Evolutionary conservation across 2,797 vertebrate species (phyloP), one percentile per base, ranked within the genome.

Genomic region (Acipenser oxyrinchus): DNA sequence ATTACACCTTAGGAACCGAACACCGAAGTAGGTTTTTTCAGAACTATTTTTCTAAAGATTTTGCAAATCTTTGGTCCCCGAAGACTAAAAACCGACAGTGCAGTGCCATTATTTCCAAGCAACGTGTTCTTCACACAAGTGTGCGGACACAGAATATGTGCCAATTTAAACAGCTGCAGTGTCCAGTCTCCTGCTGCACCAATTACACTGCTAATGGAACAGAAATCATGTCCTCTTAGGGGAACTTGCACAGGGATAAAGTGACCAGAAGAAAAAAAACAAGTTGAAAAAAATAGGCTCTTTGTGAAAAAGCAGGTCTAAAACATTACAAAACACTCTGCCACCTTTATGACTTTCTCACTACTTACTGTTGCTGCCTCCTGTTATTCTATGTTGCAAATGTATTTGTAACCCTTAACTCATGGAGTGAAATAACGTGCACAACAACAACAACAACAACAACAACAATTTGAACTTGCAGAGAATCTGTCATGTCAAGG

Each of bases 231-330:
- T 84, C 83, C 81, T 63, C 82, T 84, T 83, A 80, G 84, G 37
- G 51, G 83, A 88, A 87, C 86, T 86, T 88, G 85, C 86, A 87
- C 82, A 86, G 83, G 81, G 80, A 82, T 80, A 77, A 76, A 77
- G 79, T 77, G 81, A 82, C 77, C 81, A 81, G 83, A 84, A 86
- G 83, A 83, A 82, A 83, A 79, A n/a, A n/a, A 6, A 83, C 82
- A 58, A 58, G 12, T 58, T 37, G 37, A 4, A 37, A 37, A 37
- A 37, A 37, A 37, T 37, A 37, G 37, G 4, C 37, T 77, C 77
- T 84, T 83, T 83, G 85, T 81, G 85, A 88, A 88, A 37, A 86
- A 88, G 84, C 86, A 87, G 83, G 82, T 85, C 37, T 37, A 37
- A 37, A 37, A 37, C 37, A 37, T 37, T 37, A 5, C 37, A 5